These are phyloP conservation scores for Drosophila nigromelanica DNA, from an alignment of 1,140 invertebrate species.

Conservation along the genomic window DNA sequence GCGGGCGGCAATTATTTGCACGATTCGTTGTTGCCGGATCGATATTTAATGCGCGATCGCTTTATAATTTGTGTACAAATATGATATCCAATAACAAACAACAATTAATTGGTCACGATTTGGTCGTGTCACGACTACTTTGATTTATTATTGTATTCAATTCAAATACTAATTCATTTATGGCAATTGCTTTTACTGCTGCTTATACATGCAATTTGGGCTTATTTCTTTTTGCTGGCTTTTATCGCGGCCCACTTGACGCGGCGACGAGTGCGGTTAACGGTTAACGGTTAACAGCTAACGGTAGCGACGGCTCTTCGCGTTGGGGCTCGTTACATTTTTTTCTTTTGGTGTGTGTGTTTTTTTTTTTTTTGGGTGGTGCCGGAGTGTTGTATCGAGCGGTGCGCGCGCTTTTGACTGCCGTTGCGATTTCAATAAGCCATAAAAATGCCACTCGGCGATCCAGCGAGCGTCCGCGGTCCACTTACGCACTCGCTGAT, in stretches of 20 bases:
- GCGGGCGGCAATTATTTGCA: constrained; percentile 64
- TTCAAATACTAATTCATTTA: constrained; percentile 35
- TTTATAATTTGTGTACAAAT: constrained; percentile 72
- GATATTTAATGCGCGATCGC: constrained; percentile 78
- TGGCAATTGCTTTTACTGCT: constrained; percentile 15
- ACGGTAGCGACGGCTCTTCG: constrained; percentile 23
- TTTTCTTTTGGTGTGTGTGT: neutral
- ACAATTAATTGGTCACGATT: constrained; percentile 23
- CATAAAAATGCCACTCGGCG: constrained; percentile 58
- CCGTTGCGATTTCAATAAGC: constrained; percentile 64
- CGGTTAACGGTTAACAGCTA: constrained; percentile 1
- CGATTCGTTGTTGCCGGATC: constrained; percentile 41
- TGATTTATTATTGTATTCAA: constrained; percentile 42
- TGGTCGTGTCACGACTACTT: constrained; percentile 19
- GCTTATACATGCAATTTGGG: constrained; percentile 21
- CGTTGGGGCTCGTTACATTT: constrained; percentile 23
- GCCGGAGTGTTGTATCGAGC: constrained; percentile 38
- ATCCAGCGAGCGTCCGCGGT: constrained; percentile 21
- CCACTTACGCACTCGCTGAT: constrained; percentile 45
- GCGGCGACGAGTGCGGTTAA: constrained; percentile 6
- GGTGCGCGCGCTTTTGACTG: constrained; percentile 72
- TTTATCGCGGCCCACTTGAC: constrained; percentile 28
- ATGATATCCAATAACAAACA: constrained; percentile 25
- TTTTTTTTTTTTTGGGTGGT: constrained; percentile 9
- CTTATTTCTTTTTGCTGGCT: constrained; percentile 1